Conservation (phyloP, 1,140 invertebrate species). For the Polypedilum vanderplanki region DNA sequence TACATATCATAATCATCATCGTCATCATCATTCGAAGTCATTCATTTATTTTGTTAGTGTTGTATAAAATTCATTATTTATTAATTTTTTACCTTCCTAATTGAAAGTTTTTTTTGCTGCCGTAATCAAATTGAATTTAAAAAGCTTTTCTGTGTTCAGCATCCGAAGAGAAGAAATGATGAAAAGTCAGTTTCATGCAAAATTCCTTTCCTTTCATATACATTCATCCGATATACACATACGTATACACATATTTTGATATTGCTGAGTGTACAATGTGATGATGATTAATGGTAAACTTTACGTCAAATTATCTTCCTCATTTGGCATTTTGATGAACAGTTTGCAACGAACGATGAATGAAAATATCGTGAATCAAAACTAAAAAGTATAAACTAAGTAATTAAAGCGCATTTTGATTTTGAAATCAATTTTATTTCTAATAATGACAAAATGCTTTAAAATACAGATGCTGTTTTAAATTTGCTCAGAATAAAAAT, state of each 20-base stretch:
- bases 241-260: too few relatives aligned
- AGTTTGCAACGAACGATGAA: constrained; percentile 6
- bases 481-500: too few relatives aligned
- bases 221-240: too few relatives aligned
- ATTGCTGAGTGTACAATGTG: background rate
- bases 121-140: background rate
- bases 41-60: background rate
- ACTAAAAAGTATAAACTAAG: background rate
- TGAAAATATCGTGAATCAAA: background rate
- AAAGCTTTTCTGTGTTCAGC: background rate
- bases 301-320: constrained; percentile 26
- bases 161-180: background rate
- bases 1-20: constrained; percentile 1
- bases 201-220: too few relatives aligned
- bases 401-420: background rate
- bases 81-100: background rate
- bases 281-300: constrained; percentile 26
- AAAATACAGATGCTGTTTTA: background rate
- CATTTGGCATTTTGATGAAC: constrained; percentile 15
- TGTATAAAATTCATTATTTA: too few relatives aligned
- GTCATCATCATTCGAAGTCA: background rate
- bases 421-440: too few relatives aligned
- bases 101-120: background rate
- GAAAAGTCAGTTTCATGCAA: constrained; percentile 8
- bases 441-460: background rate